Evolutionary conservation across 2,888 invertebrate genomes (phyloP), one percentile per base, ranked within the genome.

Genomic region (Teleogryllus oceanicus): DNA sequence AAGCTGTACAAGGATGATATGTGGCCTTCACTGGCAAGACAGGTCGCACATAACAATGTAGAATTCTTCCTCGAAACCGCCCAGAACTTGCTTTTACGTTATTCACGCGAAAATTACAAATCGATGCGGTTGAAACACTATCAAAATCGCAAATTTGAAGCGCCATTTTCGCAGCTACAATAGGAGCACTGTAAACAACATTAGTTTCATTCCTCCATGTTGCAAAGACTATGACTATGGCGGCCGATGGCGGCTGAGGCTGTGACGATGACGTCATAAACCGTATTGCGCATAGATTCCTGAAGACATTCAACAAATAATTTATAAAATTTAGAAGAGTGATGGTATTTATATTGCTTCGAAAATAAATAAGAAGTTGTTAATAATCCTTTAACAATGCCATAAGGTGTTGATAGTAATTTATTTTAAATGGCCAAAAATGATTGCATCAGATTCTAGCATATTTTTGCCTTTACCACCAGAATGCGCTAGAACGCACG

Each of bases 31-130:
- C 62, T 62, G 62, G 62, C 13, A n/a, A 62, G n/a, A n/a, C 62
- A 18, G 62, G n/a, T n/a, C 62, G 62, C 62, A 62, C 62, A 62
- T 62, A 62, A 62, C 62, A 62, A 62, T 62, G 62, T 62, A 62
- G n/a, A 62, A 62, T n/a, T 62, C 62, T 62, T n/a, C n/a, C n/a
- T n/a, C 62, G 62, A 13, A 62, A n/a, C 8, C 62, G 62, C n/a
- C 62, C 62, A 62, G 62, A 62, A 18, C 8, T 62, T n/a, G n/a
- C 62, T 62, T 62, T 62, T 5, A 62, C 62, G n/a, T 13, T 18
- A 4, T 0, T 62, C 13, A 8, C 13, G 5, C n/a, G n/a, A n/a
- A 12, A 62, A 62, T n/a, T n/a, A 62, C 4, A 11, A 62, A n/a
- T 18, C 13, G n/a, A 62, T 62, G 11, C 62, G n/a, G n/a, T 18